Evolutionary conservation across 2,797 vertebrate genomes (phyloP), one percentile per base, ranked within the genome.

Genomic region (Phoebastria nigripes): DNA sequence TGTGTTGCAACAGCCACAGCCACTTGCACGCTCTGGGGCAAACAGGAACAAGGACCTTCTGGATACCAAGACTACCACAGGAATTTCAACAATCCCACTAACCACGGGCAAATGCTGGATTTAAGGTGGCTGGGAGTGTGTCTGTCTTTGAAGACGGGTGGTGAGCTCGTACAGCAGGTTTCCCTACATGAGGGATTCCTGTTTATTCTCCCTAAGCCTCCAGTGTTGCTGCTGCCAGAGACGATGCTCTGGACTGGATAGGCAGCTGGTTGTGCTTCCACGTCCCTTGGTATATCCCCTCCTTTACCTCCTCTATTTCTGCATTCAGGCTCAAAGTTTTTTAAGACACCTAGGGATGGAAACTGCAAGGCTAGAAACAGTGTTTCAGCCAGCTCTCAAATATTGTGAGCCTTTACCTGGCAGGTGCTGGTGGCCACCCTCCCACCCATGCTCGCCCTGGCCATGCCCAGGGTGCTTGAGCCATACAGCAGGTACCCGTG

Each of bases 181-280:
- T 87, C 46, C 28, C 41, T 52, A 0, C 0, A 0, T 67, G 29
- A 87, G 33, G 7, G 14, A 66, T 69, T 72, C 37, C 58, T 5
- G 0, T 37, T 84, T 55, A 39, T 67, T 87, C 58, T 72, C 37
- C 35, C 4, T 4, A 87, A 82, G 70, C 41, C 8, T 72, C 39
- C 71, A 46, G 3, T 33, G 37, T 20, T 51, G 28, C n/a, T 80
- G 47, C 61, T 42, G 15, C 35, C 73, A 86, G 61, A 81, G 37
- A 41, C 0, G 5, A 26, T 11, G 35, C 24, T 71, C 41, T 46
- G 58, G 71, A 58, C 37, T 58, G 81, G 44, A 22, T 5, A 31
- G 44, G 44, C 44, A 61, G 54, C 65, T 44, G 33, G 33, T 22
- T n/a, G 2, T n/a, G 24, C 42, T 85, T 70, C 42, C 2, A 0